Conservation (phyloP, 2,113 vertebrate genomes). For the Eublepharis macularius region DNA sequence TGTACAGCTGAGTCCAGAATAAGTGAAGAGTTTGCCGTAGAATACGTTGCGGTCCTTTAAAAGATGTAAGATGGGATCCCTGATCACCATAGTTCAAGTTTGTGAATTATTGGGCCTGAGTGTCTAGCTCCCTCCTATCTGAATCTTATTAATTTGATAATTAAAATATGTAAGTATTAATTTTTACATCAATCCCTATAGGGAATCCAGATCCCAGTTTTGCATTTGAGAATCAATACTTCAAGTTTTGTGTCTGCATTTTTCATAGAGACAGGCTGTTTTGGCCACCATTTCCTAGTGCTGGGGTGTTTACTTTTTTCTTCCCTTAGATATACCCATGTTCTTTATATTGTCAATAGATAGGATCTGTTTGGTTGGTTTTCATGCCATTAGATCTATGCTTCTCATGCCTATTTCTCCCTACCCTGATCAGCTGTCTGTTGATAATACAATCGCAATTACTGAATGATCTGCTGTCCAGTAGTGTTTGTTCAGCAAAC, state of each 20-base stretch:
- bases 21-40: not conserved
- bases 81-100: not conserved
- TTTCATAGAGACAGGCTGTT: not conserved
- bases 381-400: accelerated
- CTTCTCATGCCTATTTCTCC: not conserved
- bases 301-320: constrained; percentile 2
- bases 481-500: not conserved
- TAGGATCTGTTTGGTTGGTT: not conserved
- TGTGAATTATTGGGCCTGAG: not conserved
- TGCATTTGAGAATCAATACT: not conserved
- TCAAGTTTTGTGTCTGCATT: not conserved
- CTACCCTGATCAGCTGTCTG: not conserved
- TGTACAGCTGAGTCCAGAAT: not conserved
- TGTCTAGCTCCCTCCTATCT: not conserved
- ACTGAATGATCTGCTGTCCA: not conserved
- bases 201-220: not conserved
- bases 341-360: not conserved
- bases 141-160: not conserved
- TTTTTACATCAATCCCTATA: too few relatives aligned
- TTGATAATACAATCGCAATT: not conserved
- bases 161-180: too few relatives aligned
- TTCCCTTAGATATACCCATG: not conserved
- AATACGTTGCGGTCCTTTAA: not conserved
- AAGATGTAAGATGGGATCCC: not conserved
- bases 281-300: constrained; percentile 21